These are phyloP conservation scores for Erethizon dorsatum DNA, from an alignment of 2,797 vertebrate species.

Conservation along the genomic window DNA sequence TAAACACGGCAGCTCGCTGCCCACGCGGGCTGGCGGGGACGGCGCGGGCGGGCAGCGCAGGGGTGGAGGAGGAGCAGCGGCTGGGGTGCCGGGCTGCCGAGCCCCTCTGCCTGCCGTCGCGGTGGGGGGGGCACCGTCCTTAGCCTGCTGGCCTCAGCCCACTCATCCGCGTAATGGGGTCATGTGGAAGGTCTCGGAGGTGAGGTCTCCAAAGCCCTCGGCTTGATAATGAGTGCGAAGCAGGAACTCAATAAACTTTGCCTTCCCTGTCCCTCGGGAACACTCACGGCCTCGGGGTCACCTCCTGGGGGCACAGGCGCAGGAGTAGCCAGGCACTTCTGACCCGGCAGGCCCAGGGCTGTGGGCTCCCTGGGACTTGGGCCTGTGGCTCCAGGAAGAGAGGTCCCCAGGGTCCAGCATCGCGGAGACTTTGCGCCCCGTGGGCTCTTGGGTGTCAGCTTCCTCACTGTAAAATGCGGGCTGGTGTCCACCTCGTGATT, in stretches of 20 bases:
- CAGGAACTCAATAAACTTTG: neutral
- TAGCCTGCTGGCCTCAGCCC: neutral
- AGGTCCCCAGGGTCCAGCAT: fast-evolving
- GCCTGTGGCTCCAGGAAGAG: neutral
- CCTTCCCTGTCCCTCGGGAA: neutral
- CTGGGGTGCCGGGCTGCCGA: neutral
- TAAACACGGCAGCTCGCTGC: slow-evolving; percentile 73
- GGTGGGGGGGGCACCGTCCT: neutral
- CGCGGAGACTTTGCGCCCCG: neutral
- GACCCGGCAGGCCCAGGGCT: neutral
- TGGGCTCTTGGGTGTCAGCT: neutral
- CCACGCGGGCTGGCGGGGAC: neutral
- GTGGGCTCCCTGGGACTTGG: neutral
- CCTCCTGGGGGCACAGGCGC: neutral
- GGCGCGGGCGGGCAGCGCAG: neutral
- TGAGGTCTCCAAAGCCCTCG: fast-evolving
- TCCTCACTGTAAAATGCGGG: neutral
- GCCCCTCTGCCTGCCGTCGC: neutral
- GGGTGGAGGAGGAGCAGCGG: neutral
- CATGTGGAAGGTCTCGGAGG: neutral
- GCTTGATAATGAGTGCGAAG: neutral
- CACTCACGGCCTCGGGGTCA: fast-evolving
- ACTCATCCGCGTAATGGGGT: neutral
- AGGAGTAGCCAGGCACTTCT: neutral
- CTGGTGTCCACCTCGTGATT: fast-evolving